Evolutionary conservation across 2,113 vertebrate species (phyloP).

Genomic region (Dromaius novaehollandiae): DNA sequence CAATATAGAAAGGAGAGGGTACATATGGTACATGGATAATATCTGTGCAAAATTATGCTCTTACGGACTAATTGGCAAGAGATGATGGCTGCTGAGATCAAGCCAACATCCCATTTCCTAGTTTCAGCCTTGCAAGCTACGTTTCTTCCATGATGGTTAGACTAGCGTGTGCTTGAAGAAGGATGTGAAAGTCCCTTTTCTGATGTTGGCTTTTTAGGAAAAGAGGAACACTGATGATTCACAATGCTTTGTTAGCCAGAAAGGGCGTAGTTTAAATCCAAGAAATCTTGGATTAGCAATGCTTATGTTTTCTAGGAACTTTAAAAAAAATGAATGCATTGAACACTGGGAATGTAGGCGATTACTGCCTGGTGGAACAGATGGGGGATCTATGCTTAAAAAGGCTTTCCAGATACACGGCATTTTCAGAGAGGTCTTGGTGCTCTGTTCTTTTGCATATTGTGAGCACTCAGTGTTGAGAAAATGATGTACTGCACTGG

Average conservation of each 20-base stretch:
- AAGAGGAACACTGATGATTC: neutral
- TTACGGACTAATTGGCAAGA: neutral
- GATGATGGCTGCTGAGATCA: neutral
- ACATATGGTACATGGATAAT: neutral
- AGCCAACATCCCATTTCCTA: neutral
- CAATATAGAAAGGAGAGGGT: neutral
- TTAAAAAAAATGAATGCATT: neutral
- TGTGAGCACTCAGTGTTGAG: neutral
- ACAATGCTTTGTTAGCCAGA: neutral
- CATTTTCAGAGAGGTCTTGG: neutral
- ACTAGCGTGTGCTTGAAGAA: neutral
- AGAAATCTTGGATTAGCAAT: neutral
- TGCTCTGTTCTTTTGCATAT: slow-evolving; percentile 22
- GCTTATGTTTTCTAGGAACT: neutral
- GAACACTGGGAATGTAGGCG: neutral
- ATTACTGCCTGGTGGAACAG: neutral
- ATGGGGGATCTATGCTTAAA: neutral
- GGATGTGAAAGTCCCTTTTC: neutral
- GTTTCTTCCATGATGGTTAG: neutral
- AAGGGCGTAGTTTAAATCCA: neutral
- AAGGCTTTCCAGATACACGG: neutral
- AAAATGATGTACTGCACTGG: neutral
- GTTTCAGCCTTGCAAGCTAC: neutral
- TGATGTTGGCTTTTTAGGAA: neutral
- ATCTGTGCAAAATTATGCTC: neutral